Conservation (phyloP, 2,888 invertebrate genomes). For the Drosophila quasianomalipes region DNA sequence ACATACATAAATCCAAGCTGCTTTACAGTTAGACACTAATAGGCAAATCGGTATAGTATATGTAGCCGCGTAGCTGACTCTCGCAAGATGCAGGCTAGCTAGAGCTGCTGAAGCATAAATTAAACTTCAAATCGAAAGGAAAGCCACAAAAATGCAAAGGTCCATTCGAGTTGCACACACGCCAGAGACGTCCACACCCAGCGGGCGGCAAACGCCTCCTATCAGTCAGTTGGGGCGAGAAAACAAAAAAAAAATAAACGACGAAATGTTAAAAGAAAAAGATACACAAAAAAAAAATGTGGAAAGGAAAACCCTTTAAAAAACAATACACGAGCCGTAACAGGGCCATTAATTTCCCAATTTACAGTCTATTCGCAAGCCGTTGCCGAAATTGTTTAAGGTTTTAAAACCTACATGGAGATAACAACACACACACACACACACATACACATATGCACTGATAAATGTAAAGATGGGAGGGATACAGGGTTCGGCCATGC, state of each 20-base stretch:
- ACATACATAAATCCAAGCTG: no score
- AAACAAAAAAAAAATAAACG: conserved; percentile 35
- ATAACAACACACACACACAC: conserved; percentile 52
- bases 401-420: conserved; percentile 72
- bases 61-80: background rate
- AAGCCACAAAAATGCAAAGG: conserved; percentile 34
- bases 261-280: conserved; percentile 43
- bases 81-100: background rate
- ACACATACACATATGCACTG: conserved; percentile 37
- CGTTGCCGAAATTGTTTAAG: conserved; percentile 80
- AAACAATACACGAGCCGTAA: conserved; percentile 80
- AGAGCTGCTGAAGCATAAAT: conserved; percentile 2
- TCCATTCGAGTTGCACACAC: conserved; percentile 28
- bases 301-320: conserved; percentile 69
- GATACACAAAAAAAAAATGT: conserved; percentile 11
- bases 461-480: conserved; percentile 52
- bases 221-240: conserved; percentile 41
- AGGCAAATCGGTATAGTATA: background rate
- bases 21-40: background rate
- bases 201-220: conserved; percentile 27
- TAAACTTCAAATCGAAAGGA: conserved; percentile 10
- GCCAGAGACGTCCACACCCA: conserved; percentile 7
- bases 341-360: conserved; percentile 79
- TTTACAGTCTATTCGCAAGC: conserved; percentile 80
- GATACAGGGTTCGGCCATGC: conserved; percentile 44